A percentile compares a stretch with the other conserved stretches of the same genome.
Evolutionary conservation across 2,797 vertebrate species (phyloP).

Genomic region (Thripadectes ignobilis): DNA sequence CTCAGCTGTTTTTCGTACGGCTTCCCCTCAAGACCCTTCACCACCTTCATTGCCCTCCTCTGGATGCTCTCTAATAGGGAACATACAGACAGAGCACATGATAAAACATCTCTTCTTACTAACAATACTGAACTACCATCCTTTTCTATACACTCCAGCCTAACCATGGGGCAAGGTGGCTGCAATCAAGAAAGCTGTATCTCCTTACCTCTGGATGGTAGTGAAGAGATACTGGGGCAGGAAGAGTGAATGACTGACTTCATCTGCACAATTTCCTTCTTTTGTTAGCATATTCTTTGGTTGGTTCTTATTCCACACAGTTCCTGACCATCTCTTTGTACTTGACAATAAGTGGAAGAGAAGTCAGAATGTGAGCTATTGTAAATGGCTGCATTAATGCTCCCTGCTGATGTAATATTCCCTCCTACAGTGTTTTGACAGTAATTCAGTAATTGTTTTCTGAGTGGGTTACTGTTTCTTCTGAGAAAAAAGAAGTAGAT

Average conservation of each 20-base stretch:
- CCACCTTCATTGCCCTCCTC: background rate
- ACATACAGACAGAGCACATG: background rate
- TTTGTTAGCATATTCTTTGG: background rate
- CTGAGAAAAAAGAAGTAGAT: background rate
- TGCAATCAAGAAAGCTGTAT: background rate
- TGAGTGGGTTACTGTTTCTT: background rate
- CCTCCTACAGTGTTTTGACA: constrained; percentile 43
- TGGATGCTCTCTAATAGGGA: background rate
- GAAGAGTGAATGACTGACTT: background rate
- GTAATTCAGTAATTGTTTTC: constrained; percentile 34
- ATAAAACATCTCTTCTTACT: background rate
- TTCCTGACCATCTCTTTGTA: constrained; percentile 19
- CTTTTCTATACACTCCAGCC: background rate
- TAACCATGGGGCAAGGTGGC: background rate
- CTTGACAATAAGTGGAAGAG: constrained; percentile 17
- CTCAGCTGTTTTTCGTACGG: background rate
- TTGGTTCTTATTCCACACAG: background rate
- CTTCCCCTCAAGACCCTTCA: background rate
- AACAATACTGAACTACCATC: fast-evolving
- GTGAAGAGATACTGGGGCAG: background rate
- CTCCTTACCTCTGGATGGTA: background rate
- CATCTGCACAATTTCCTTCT: constrained; percentile 9
- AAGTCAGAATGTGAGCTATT: background rate
- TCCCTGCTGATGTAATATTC: background rate
- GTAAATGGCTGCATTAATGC: background rate